Evolutionary conservation across 2,113 vertebrate genomes (phyloP).

Genomic region (Larimichthys crocea): DNA sequence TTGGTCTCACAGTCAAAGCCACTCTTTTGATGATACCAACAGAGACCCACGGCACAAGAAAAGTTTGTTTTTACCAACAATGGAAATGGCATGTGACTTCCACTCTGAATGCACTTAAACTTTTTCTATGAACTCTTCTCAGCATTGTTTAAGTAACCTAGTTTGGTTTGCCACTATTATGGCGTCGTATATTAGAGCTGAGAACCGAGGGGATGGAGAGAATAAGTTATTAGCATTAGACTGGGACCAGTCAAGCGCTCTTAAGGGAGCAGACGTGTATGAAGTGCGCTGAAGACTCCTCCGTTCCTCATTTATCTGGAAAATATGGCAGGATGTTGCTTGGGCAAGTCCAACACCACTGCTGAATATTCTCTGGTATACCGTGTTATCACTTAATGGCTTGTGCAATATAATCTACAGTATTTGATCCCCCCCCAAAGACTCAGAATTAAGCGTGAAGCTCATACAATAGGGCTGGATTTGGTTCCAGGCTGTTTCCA

Average conservation of each 20-base stretch:
- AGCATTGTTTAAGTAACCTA: slow-evolving; percentile 69
- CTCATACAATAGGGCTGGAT: not conserved
- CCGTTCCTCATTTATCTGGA: slow-evolving; percentile 12
- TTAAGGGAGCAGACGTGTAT: slow-evolving; percentile 74
- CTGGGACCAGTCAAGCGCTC: slow-evolving; percentile 69
- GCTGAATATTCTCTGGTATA: not conserved
- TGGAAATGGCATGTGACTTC: slow-evolving; percentile 61
- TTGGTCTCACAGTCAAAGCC: slow-evolving; percentile 43
- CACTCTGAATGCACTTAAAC: slow-evolving; percentile 52
- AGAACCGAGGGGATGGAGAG: slow-evolving; percentile 42
- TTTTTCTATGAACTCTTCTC: slow-evolving; percentile 71
- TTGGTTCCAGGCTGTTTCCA: not conserved
- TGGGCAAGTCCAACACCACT: not conserved
- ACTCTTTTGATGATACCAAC: slow-evolving; percentile 19
- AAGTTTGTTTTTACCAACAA: slow-evolving; percentile 63
- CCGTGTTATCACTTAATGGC: not conserved
- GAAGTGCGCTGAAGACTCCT: slow-evolving; percentile 57
- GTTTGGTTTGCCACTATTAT: slow-evolving; percentile 62
- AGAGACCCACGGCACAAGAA: slow-evolving; percentile 20
- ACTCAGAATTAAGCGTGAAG: slow-evolving; percentile 28
- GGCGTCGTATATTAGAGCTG: slow-evolving; percentile 53
- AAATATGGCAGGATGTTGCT: not conserved
- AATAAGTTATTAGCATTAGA: slow-evolving; percentile 77
- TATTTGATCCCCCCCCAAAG: slow-evolving; percentile 1
- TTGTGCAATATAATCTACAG: not conserved